A percentile compares a stretch with the other conserved stretches of the same genome.
These are phyloP conservation scores for Glomeris marginata DNA, from an alignment of 2,888 invertebrate species.

Conservation along the genomic window DNA sequence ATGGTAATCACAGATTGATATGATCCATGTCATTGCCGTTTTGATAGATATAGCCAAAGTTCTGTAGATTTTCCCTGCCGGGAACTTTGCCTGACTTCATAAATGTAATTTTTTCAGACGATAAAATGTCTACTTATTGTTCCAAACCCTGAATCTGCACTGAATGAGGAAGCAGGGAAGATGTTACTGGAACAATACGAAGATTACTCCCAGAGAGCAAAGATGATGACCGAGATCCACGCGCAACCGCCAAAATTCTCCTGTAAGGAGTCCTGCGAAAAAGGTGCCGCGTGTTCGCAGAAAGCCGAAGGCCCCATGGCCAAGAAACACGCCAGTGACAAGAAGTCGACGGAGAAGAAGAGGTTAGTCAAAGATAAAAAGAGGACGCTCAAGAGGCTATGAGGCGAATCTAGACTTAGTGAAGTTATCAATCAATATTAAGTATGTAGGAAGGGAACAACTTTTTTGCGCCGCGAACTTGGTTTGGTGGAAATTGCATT, in stretches of 20 bases:
- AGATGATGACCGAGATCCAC: constrained; percentile 84
- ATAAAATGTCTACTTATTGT: constrained; percentile 91
- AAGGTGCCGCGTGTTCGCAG: constrained; percentile 29
- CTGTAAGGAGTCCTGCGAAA: constrained; percentile 22
- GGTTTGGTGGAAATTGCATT: background rate
- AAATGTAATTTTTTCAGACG: constrained; percentile 52
- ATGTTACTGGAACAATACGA: constrained; percentile 81
- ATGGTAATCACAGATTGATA: too few species aligned
- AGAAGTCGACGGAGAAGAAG: constrained; percentile 44
- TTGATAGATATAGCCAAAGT: too few species aligned
- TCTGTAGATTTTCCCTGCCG: too few species aligned
- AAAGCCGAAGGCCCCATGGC: constrained; percentile 50
- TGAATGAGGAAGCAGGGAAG: constrained; percentile 94
- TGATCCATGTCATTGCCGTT: too few species aligned
- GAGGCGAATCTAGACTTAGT: constrained; percentile 29
- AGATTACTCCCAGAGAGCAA: constrained; percentile 74
- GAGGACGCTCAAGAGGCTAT: constrained; percentile 70
- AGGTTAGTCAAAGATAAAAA: constrained; percentile 62
- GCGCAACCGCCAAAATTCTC: constrained; percentile 34
- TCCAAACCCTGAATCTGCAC: constrained; percentile 91
- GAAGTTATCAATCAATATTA: background rate
- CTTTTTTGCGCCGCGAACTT: background rate
- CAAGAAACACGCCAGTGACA: constrained; percentile 72
- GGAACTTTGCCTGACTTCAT: too few species aligned
- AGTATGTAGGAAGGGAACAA: background rate